Conservation (phyloP, 2,113 vertebrate species). For the Tachysurus fulvidraco region DNA sequence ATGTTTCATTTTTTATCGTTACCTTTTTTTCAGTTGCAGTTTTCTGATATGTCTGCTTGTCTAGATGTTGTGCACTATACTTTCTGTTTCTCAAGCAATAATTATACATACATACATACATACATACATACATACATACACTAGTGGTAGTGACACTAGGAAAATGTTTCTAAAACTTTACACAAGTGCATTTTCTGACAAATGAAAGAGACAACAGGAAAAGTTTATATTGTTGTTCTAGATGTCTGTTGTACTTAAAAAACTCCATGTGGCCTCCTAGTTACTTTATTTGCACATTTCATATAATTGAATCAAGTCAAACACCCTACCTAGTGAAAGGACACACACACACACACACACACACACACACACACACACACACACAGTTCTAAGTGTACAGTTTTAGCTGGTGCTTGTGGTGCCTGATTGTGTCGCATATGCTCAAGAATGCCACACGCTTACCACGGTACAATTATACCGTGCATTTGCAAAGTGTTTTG, state of each 20-base stretch:
- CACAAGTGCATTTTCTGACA: neutral
- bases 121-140: too few relatives aligned
- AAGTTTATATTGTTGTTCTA: neutral
- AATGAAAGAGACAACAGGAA: neutral
- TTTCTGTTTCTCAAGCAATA: too few relatives aligned
- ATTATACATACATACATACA: too few relatives aligned
- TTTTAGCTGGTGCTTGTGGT: neutral
- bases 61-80: too few relatives aligned
- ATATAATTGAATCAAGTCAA: neutral
- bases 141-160: neutral
- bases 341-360: slow-evolving; percentile 2
- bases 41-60: too few relatives aligned
- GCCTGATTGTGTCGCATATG: neutral
- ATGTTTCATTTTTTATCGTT: too few relatives aligned
- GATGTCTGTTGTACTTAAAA: neutral
- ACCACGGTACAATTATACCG: neutral
- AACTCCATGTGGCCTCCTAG: neutral
- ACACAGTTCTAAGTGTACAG: neutral
- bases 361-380: neutral
- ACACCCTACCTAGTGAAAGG: neutral
- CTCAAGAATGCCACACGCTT: neutral
- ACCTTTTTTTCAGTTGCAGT: too few relatives aligned
- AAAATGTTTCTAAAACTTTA: neutral
- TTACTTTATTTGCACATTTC: neutral
- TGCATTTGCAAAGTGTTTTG: neutral